These are phyloP conservation scores for Digitonthophagus gazella DNA, from an alignment of 2,888 invertebrate species.

Conservation along the genomic window DNA sequence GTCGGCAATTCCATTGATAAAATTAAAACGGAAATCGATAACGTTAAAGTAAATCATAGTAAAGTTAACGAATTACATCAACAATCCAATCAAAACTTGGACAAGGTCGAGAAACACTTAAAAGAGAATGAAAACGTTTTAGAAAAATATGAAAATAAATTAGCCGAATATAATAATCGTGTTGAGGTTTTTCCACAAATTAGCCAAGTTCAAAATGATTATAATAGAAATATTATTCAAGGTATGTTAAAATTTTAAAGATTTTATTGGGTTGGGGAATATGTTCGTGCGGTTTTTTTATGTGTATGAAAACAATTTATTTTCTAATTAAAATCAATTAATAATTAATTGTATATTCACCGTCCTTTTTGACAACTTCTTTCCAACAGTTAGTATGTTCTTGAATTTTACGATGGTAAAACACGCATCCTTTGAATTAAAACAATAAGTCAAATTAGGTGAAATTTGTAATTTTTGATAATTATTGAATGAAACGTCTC, in stretches of 20 bases:
- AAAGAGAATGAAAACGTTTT: conserved; percentile 57
- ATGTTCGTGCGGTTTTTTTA: too few relatives aligned
- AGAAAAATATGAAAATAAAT: conserved; percentile 58
- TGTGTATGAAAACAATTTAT: too few relatives aligned
- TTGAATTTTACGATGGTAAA: background rate
- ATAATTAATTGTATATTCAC: too few relatives aligned
- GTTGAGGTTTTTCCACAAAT: conserved; percentile 35
- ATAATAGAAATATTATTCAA: conserved; percentile 44
- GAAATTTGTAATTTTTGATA: too few relatives aligned
- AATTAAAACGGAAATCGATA: conserved; percentile 43
- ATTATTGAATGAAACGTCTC: too few relatives aligned
- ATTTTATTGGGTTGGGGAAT: background rate
- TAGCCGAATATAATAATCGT: conserved; percentile 53
- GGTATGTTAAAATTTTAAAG: conserved; percentile 34
- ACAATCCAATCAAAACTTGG: conserved; percentile 51
- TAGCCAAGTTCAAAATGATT: conserved; percentile 40
- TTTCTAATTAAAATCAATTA: background rate
- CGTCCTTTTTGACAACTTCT: too few relatives aligned
- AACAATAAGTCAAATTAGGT: too few relatives aligned
- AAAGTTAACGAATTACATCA: conserved; percentile 51
- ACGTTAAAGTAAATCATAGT: conserved; percentile 47
- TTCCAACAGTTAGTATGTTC: background rate
- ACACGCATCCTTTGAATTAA: too few relatives aligned
- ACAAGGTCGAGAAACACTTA: conserved; percentile 51
- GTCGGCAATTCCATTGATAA: conserved; percentile 36